Conservation (phyloP, 2,797 vertebrate genomes). For the Gymnopithys bicolor region DNA sequence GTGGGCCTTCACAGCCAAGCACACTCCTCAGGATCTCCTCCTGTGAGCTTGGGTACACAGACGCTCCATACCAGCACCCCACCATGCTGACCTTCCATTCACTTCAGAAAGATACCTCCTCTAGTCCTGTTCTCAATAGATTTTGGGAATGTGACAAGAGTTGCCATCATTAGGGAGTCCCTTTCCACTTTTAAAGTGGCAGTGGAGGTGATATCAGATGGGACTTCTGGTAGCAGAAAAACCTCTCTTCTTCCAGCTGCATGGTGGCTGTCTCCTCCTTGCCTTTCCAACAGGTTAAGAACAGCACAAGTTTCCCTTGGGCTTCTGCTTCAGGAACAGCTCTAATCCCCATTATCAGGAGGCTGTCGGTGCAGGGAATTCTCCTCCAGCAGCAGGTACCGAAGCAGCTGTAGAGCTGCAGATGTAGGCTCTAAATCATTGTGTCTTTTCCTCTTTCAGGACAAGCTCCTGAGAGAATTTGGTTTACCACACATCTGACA, state of each 20-base stretch:
- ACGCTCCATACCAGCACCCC: fast-evolving
- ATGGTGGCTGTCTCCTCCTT: background rate
- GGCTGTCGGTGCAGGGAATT: background rate
- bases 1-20: background rate
- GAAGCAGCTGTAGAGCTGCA: constrained; percentile 54
- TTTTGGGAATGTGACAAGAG: background rate
- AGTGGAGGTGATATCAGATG: background rate
- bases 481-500: constrained; percentile 54
- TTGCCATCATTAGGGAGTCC: fast-evolving
- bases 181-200: background rate
- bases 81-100: fast-evolving
- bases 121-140: background rate
- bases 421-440: constrained; percentile 67
- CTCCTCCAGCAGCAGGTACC: constrained; percentile 23
- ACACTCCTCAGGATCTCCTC: background rate
- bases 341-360: background rate
- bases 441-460: constrained; percentile 62
- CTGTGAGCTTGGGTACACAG: background rate
- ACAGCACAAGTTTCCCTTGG: background rate
- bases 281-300: background rate
- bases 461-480: constrained; percentile 64
- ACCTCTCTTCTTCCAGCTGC: fast-evolving
- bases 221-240: background rate
- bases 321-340: background rate
- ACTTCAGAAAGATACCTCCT: background rate